phyloP scores from a whole-genome alignment of 2,113 vertebrate genomes.

The Seriola dumerili region DNA sequence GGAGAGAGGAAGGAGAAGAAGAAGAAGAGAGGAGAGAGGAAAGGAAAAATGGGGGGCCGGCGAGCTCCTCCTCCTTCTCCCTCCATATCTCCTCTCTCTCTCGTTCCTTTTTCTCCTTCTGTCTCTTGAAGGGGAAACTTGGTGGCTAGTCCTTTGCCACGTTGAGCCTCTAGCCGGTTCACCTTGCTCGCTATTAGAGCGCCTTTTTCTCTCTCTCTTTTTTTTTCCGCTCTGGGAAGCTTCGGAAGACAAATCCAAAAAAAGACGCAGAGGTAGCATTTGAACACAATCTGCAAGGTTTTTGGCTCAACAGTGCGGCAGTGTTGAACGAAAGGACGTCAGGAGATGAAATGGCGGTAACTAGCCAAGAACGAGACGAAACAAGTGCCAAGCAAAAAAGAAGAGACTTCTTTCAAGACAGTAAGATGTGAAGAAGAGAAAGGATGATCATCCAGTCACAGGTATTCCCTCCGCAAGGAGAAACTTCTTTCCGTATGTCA shows the following conservation, averaged over 20 bases:
- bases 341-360: conserved; percentile 9
- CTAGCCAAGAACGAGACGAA: neutral
- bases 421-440: conserved; percentile 14
- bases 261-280: neutral
- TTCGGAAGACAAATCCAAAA: neutral
- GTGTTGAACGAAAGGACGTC: conserved; percentile 11
- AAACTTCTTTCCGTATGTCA: neutral
- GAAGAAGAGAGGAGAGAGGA: conserved; percentile 60
- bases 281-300: neutral
- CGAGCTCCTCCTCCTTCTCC: conserved; percentile 86
- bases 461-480: conserved; percentile 42
- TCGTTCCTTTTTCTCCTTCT: conserved; percentile 80
- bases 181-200: conserved; percentile 26
- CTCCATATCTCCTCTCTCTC: conserved; percentile 82
- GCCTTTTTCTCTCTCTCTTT: neutral
- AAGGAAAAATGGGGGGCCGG: conserved; percentile 70
- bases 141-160: conserved; percentile 93
- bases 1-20: conserved; percentile 49
- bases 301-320: neutral
- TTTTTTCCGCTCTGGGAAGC: conserved; percentile 1
- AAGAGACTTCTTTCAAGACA: conserved; percentile 15
- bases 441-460: conserved; percentile 14
- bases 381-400: neutral
- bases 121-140: conserved; percentile 80
- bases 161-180: conserved; percentile 84